These are phyloP conservation scores for Aphidius colemani DNA, from an alignment of 2,888 invertebrate species.

Conservation along the genomic window DNA sequence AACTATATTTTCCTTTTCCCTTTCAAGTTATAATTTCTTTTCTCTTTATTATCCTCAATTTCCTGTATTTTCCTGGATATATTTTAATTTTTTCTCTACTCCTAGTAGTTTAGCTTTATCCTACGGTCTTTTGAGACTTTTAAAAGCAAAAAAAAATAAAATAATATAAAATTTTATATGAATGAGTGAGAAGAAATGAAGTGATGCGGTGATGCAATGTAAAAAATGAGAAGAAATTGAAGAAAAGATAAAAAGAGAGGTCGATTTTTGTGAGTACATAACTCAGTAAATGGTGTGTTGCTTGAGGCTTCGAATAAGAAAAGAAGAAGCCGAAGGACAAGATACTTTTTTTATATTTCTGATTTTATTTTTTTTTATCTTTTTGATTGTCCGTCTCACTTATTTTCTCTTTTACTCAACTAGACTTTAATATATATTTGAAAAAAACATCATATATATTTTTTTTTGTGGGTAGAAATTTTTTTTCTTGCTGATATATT, in stretches of 20 bases:
- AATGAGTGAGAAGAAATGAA: no score
- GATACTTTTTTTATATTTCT: no score
- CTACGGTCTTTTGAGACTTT: no score
- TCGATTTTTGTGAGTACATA: background rate
- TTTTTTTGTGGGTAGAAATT: no score
- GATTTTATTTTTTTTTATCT: no score
- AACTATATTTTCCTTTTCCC: slow-evolving; percentile 7
- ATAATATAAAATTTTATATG: no score
- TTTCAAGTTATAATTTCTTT: slow-evolving; percentile 5
- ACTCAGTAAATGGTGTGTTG: slow-evolving; percentile 1
- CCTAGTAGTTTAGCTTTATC: background rate
- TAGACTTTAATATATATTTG: background rate
- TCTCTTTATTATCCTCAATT: slow-evolving; percentile 14
- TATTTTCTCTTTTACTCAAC: no score
- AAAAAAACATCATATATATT: background rate
- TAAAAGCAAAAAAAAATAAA: no score
- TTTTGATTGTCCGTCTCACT: no score
- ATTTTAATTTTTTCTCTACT: background rate
- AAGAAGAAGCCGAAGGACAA: background rate
- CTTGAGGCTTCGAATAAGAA: background rate
- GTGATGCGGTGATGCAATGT: background rate
- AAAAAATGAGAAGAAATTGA: slow-evolving; percentile 4
- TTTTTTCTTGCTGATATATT: no score
- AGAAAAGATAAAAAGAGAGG: background rate
- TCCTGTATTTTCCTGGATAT: background rate